Conservation (phyloP, 2,113 vertebrate genomes). For the Rhinopomastus cyanomelas region DNA sequence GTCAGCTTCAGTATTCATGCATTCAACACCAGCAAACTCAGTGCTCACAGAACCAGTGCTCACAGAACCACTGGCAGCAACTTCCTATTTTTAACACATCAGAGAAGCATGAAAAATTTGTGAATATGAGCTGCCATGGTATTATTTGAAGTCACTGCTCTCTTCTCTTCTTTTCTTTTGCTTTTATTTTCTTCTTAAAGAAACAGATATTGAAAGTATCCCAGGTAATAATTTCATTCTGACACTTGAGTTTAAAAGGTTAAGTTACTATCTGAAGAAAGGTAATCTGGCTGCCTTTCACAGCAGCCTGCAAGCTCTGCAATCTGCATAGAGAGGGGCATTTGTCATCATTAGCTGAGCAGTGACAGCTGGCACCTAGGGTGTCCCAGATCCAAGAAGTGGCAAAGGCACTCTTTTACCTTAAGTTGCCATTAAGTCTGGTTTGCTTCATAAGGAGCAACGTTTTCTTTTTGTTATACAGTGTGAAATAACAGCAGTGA, state of each 20-base stretch:
- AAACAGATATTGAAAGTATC: slow-evolving; percentile 69
- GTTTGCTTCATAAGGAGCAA: slow-evolving; percentile 57
- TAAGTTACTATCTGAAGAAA: slow-evolving; percentile 80
- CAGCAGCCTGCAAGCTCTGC: slow-evolving; percentile 80
- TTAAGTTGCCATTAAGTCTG: slow-evolving; percentile 66
- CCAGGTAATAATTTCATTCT: slow-evolving; percentile 72
- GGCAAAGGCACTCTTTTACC: slow-evolving; percentile 76
- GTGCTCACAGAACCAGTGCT: not conserved
- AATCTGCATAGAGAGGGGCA: slow-evolving; percentile 97
- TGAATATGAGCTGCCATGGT: not conserved
- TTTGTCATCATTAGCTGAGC: slow-evolving; percentile 99
- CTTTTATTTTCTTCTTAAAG: not conserved
- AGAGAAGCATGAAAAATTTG: slow-evolving; percentile 33
- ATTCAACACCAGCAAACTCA: not conserved
- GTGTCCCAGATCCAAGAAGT: slow-evolving; percentile 92
- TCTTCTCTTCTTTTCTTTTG: not conserved
- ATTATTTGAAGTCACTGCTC: slow-evolving; percentile 21
- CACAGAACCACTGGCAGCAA: not conserved
- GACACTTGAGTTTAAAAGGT: slow-evolving; percentile 81
- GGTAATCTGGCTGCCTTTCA: slow-evolving; percentile 81
- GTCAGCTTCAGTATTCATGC: slow-evolving; percentile 34
- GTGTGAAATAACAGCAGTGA: slow-evolving; percentile 47
- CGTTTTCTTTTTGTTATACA: slow-evolving; percentile 58
- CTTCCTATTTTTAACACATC: slow-evolving; percentile 44
- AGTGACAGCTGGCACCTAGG: slow-evolving; percentile 98